Conservation (phyloP, 1,140 invertebrate species). For the Meloidogyne exigua region DNA sequence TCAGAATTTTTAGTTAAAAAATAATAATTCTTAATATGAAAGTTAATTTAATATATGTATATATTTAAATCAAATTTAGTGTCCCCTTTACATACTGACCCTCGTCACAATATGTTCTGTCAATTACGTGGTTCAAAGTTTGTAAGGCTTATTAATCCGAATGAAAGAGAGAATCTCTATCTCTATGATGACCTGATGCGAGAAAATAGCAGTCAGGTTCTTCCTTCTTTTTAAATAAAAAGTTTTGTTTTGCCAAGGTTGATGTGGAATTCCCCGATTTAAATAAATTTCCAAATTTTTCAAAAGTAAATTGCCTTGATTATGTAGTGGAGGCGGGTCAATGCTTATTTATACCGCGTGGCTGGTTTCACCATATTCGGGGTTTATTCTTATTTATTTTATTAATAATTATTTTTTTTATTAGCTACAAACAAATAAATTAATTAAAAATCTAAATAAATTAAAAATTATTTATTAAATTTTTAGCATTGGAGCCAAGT, state of each 20-base stretch:
- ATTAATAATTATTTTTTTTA: no score
- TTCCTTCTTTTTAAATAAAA: not conserved
- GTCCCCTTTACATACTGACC: conserved; percentile 91
- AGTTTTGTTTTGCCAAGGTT: conserved; percentile 32
- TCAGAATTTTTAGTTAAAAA: no score
- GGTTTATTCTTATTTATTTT: no score
- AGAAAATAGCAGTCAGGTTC: conserved; percentile 43
- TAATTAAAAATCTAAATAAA: not conserved
- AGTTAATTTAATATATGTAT: no score
- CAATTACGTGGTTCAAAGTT: conserved; percentile 57
- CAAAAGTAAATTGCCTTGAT: conserved; percentile 39
- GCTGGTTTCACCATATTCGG: conserved; percentile 48
- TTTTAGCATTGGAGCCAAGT: conserved; percentile 39
- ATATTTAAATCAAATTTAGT: conserved; percentile 66
- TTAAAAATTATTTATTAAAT: not conserved
- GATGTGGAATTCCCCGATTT: conserved; percentile 52
- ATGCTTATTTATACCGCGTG: conserved; percentile 48
- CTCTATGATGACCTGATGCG: conserved; percentile 43
- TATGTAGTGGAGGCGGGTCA: conserved; percentile 46
- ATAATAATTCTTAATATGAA: no score
- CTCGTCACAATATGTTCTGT: conserved; percentile 81
- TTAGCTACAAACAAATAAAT: no score
- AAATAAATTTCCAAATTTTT: conserved; percentile 45
- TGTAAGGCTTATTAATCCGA: conserved; percentile 49
- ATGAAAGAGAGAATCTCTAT: conserved; percentile 31